Base-by-base conservation (phyloP, 2,888 invertebrate genomes). In the Nebria brevicollis region DNA sequence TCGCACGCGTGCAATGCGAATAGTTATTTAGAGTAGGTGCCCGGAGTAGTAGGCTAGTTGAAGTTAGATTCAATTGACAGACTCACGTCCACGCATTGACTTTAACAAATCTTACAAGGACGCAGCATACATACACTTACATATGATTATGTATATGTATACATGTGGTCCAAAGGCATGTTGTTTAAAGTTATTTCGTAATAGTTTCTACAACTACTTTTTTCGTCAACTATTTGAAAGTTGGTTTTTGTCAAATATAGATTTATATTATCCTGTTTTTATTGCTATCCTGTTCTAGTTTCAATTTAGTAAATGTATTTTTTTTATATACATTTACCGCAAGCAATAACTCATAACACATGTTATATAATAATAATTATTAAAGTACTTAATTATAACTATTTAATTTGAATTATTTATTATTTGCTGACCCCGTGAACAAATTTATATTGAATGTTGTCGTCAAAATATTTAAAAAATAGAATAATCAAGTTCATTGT, bases 91-190 rank as follows among this genome's bases (percentile, higher is more conserved):
- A 81, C 81, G 81, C 81, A 81, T 77, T 81, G 81, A 81, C 81
- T 81, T 81, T 81, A 81, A 81, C 81, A 81, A 81, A 81, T 81
- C 81, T 81, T 75, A 81, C 80, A 81, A 81, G 80, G 80, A 81
- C 80, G 72, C 43, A 68, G 43, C 72, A 72, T 13, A 70, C 76
- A 72, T 70, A 76, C 76, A 34, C n/a, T 66, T 66, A 26, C 79
- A 75, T 34, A 80, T 75, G 25, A 8, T 20, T 15, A 80, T 70
- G 76, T 34, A 76, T 41, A 73, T 5, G 13, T 73, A 43, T 72
- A 10, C 7, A 73, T 20, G 41, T 43, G 43, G 11, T 7, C 73
- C n/a, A 26, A n/a, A 41, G 41, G 73, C 20, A n/a, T n/a, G 42
- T 73, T 34, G 15, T 26, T 70, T 70, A 70, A 11, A 70, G 5